These are phyloP conservation scores for Ctenochaetus hawaiiensis DNA, from an alignment of 2,797 vertebrate genomes.

Conservation along the genomic window DNA sequence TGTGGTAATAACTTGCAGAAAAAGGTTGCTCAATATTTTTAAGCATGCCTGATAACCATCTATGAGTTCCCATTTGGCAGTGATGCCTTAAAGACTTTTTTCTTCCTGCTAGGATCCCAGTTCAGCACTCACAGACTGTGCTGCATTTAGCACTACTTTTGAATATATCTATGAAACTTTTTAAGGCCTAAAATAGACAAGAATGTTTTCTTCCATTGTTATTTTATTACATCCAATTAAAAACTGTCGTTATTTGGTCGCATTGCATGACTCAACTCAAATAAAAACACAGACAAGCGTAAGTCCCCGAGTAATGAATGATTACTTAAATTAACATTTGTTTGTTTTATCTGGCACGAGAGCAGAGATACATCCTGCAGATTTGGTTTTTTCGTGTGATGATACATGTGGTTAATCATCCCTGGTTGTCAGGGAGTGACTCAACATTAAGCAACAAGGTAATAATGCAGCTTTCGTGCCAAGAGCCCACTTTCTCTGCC, in stretches of 20 bases:
- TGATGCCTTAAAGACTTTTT: not conserved
- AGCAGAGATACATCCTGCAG: conserved; percentile 29
- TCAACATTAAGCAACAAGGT: conserved; percentile 51
- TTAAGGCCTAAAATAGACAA: not conserved
- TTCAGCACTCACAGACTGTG: conserved; percentile 10
- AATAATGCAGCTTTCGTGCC: conserved; percentile 54
- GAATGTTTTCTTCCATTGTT: not conserved
- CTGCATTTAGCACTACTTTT: not conserved
- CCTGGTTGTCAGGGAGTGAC: conserved; percentile 44
- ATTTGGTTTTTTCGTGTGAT: conserved; percentile 25
- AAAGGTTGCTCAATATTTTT: conserved; percentile 36
- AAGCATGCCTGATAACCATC: conserved; percentile 25
- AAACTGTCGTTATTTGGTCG: not conserved
- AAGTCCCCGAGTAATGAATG: not conserved
- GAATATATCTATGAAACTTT: not conserved
- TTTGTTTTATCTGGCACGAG: conserved; percentile 19
- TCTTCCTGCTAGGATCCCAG: conserved; percentile 14
- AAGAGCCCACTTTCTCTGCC: conserved; percentile 49
- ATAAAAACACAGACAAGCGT: conserved; percentile 1
- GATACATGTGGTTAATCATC: conserved; percentile 30
- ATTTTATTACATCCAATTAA: not conserved
- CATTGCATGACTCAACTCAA: not conserved
- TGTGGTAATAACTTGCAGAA: conserved; percentile 22
- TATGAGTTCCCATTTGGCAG: conserved; percentile 38
- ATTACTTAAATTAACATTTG: conserved; percentile 21